Conservation (phyloP, 2,113 vertebrate species). For the Lepus timidus region DNA sequence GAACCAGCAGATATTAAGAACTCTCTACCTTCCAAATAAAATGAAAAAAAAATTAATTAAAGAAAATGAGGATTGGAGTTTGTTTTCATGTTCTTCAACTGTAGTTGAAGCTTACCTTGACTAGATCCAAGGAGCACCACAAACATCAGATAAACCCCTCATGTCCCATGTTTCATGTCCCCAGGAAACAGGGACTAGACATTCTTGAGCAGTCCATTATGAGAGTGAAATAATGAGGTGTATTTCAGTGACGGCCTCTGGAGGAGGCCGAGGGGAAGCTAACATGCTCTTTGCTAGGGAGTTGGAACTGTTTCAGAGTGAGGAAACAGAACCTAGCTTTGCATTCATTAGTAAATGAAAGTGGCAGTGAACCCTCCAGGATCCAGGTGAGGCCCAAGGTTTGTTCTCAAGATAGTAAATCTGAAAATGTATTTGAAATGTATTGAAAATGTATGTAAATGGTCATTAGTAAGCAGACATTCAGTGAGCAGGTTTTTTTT, state of each 20-base stretch:
- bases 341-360: neutral
- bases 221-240: conserved; percentile 56
- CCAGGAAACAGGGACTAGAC: conserved; percentile 61
- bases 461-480: neutral
- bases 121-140: neutral
- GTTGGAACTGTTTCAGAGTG: neutral
- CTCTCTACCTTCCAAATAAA: too few relatives aligned
- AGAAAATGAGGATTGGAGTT: neutral
- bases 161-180: neutral
- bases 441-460: neutral
- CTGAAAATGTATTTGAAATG: too few relatives aligned
- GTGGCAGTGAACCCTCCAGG: neutral
- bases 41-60: neutral
- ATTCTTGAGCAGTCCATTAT: conserved; percentile 14
- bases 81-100: conserved; percentile 32
- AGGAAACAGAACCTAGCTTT: conserved; percentile 7
- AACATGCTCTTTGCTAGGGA: conserved; percentile 22
- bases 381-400: neutral
- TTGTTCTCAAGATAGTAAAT: conserved; percentile 2
- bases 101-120: neutral
- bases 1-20: too few relatives aligned
- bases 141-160: conserved; percentile 31
- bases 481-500: too few relatives aligned
- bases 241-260: conserved; percentile 21
- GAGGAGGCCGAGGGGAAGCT: neutral